phyloP scores from a whole-genome alignment of 2,888 invertebrate genomes.

The Ptycholaimellus sp. region DNA sequence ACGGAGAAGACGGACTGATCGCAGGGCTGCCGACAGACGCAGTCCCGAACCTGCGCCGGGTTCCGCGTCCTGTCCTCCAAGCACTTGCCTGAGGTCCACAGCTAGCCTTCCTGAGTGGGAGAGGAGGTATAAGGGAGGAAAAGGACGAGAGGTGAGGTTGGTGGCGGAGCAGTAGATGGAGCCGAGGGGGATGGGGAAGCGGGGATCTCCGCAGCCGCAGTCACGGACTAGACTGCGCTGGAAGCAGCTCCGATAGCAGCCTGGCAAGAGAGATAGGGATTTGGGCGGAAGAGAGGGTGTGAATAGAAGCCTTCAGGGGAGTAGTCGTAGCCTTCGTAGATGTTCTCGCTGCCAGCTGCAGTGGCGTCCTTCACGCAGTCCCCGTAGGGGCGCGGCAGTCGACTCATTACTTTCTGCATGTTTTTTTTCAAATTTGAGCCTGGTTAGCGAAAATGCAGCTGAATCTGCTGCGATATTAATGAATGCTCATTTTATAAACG shows the following conservation, averaged over 20 bases:
- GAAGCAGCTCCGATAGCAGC: slow-evolving; percentile 21
- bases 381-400: slow-evolving; percentile 19
- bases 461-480: no score
- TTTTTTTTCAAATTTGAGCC: slow-evolving; percentile 5
- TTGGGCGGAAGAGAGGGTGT: no score
- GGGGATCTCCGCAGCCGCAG: slow-evolving; percentile 22
- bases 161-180: slow-evolving; percentile 15
- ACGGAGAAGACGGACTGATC: slow-evolving; percentile 17
- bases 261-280: slow-evolving; percentile 11
- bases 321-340: slow-evolving; percentile 17
- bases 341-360: slow-evolving; percentile 15
- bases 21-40: slow-evolving; percentile 21
- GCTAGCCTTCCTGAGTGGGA: neutral
- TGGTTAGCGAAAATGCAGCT: neutral
- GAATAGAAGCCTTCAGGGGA: slow-evolving; percentile 14
- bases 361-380: slow-evolving; percentile 16
- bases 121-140: neutral
- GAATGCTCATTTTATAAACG: no score
- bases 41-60: no score
- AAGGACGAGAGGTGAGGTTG: slow-evolving; percentile 15
- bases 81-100: slow-evolving; percentile 15
- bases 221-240: slow-evolving; percentile 17
- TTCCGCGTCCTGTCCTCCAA: slow-evolving; percentile 15
- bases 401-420: slow-evolving; percentile 15
- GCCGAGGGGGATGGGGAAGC: slow-evolving; percentile 17